These are phyloP conservation scores for Micoletzkya japonica DNA, from an alignment of 2,888 invertebrate genomes.

Conservation along the genomic window DNA sequence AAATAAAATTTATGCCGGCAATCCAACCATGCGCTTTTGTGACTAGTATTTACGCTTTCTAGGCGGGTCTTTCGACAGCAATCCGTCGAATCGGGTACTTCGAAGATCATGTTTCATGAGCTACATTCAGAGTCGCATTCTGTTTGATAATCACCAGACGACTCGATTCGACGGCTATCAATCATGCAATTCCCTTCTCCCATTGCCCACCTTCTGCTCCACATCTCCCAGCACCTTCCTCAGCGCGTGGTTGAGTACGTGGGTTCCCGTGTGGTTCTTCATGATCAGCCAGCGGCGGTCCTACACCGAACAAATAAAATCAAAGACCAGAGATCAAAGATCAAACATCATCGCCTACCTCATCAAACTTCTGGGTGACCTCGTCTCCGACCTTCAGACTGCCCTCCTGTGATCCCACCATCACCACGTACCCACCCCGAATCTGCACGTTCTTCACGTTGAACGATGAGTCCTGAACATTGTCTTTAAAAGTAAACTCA, in stretches of 20 bases:
- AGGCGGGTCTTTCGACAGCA: too few species aligned
- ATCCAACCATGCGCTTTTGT: too few species aligned
- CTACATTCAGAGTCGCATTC: too few species aligned
- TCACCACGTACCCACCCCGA: constrained; percentile 89
- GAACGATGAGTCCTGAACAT: constrained; percentile 78
- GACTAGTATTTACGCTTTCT: too few species aligned
- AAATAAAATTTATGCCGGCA: too few species aligned
- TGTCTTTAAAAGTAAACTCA: neutral
- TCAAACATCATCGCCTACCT: constrained; percentile 63
- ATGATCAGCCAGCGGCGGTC: constrained; percentile 85
- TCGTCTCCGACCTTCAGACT: constrained; percentile 82
- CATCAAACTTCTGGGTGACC: constrained; percentile 81
- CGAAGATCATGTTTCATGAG: too few species aligned
- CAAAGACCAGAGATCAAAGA: neutral
- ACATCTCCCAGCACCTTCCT: constrained; percentile 77
- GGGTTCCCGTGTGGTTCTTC: constrained; percentile 98
- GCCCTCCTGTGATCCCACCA: constrained; percentile 86
- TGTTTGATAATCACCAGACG: too few species aligned
- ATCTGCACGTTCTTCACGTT: constrained; percentile 76
- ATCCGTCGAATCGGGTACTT: too few species aligned
- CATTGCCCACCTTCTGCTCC: constrained; percentile 49
- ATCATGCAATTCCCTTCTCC: too few species aligned
- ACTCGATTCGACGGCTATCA: too few species aligned
- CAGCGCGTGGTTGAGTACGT: constrained; percentile 90
- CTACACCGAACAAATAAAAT: constrained; percentile 53